Evolutionary conservation across 2,888 invertebrate species (phyloP), one percentile per base, ranked within the genome.

Genomic region (Sphaeridia pumilis): DNA sequence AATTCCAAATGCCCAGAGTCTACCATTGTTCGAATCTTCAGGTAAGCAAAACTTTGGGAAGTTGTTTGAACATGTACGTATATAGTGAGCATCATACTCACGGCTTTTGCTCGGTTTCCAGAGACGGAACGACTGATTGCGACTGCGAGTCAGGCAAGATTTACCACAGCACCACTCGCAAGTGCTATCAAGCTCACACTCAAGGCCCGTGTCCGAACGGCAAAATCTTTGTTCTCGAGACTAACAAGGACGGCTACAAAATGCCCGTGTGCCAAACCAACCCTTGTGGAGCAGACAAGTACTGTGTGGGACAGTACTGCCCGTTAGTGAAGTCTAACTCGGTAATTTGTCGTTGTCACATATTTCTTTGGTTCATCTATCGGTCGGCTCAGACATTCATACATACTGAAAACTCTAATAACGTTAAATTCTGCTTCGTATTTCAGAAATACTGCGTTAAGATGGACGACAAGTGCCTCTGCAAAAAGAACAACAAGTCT

Each of bases 381-480:
- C n/a, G n/a, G n/a, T n/a, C n/a, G n/a, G n/a, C n/a, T n/a, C n/a
- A n/a, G n/a, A n/a, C n/a, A n/a, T n/a, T n/a, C n/a, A n/a, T n/a
- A n/a, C n/a, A n/a, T n/a, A n/a, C 50, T 45, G 5, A 5, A 36
- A n/a, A 2, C 45, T 1, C 50, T 5, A 38, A 38, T 38, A 14
- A 20, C 38, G 20, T 26, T 27, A 5, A 43, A 36, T 26, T 36
- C 4, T 44, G 34, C 66, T 75, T 75, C 24, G 14, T 25, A 35
- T 41, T 42, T 17, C 28, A 55, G 55, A 31, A 27, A 31, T 24
- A 48, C 14, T 56, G 52, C 43, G 46, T 56, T 1, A 2, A 25
- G 20, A 22, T 49, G 24, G 27, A 47, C 67, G 77, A 76, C 55
- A 74, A 74, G 14, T 47, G 41, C 36, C 45, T 27, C 12, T 54